A percentile compares a stretch with the other conserved stretches of the same genome.
phyloP scores from a whole-genome alignment of 2,888 invertebrate species.

The Clusia tigrina region DNA sequence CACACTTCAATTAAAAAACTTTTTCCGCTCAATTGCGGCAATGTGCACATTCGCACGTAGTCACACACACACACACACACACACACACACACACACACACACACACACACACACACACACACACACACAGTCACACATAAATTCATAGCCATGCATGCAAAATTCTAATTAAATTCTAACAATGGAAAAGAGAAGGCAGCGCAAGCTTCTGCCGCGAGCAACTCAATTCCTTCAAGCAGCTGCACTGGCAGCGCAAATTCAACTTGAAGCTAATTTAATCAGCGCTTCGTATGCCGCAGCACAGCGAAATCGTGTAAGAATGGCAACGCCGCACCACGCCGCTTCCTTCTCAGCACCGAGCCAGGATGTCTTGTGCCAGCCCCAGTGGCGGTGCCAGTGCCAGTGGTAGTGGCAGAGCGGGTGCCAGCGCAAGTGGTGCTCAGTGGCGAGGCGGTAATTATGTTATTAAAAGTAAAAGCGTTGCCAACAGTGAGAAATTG shows the following conservation, averaged over 20 bases:
- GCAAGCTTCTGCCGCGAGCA: background rate
- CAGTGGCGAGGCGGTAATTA: background rate
- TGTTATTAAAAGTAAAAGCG: background rate
- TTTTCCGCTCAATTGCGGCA: background rate
- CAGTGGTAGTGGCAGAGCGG: too few species aligned
- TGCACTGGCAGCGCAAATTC: background rate
- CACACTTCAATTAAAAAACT: constrained; percentile 13
- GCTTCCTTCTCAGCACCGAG: background rate
- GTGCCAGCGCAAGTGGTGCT: background rate
- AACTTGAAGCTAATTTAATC: background rate
- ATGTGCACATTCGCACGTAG: background rate
- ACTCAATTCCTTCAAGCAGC: background rate
- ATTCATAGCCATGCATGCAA: too few species aligned
- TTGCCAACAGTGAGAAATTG: background rate
- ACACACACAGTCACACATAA: background rate
- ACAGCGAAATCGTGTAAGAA: background rate
- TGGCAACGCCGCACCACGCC: background rate
- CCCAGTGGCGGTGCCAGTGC: too few species aligned
- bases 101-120: background rate
- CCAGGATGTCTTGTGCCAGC: too few species aligned
- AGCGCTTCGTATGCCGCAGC: background rate
- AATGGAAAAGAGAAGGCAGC: background rate
- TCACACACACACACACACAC: background rate
- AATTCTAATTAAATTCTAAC: constrained; percentile 2
- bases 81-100: background rate